These are phyloP conservation scores for Psilopsiagon aurifrons DNA, from an alignment of 2,113 vertebrate genomes.

Conservation along the genomic window DNA sequence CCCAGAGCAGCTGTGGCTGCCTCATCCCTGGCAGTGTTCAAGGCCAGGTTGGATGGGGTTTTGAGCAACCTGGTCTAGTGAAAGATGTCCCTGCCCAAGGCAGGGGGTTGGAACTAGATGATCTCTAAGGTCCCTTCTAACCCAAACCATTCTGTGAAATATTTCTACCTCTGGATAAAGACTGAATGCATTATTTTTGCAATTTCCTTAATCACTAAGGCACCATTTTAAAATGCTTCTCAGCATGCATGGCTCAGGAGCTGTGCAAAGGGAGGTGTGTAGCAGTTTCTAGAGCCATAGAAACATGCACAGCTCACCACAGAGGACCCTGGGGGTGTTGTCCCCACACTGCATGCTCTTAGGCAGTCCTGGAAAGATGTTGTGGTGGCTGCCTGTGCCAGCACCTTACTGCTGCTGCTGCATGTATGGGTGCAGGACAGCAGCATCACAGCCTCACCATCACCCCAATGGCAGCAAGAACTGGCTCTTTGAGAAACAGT, in stretches of 20 bases:
- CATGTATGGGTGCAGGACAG: background rate
- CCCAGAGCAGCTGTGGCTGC: background rate
- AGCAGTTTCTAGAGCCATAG: background rate
- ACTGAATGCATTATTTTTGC: background rate
- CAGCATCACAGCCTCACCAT: background rate
- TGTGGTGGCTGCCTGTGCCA: background rate
- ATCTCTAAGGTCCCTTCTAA: background rate
- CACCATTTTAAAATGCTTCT: background rate
- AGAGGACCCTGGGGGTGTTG: background rate
- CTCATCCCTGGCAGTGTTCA: background rate
- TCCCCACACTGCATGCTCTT: background rate
- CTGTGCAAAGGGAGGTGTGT: background rate
- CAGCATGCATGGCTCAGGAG: rapidly evolving
- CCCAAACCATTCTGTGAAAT: background rate
- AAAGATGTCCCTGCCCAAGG: background rate
- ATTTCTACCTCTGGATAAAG: background rate
- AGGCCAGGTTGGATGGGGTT: background rate
- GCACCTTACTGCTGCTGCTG: background rate
- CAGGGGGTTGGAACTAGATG: background rate
- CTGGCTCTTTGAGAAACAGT: background rate
- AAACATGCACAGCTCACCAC: rapidly evolving
- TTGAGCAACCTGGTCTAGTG: background rate
- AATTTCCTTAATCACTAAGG: background rate
- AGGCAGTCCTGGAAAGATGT: background rate
- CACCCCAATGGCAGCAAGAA: background rate